Evolutionary conservation across 2,797 vertebrate species (phyloP).

Genomic region (Oryzias sinensis): DNA sequence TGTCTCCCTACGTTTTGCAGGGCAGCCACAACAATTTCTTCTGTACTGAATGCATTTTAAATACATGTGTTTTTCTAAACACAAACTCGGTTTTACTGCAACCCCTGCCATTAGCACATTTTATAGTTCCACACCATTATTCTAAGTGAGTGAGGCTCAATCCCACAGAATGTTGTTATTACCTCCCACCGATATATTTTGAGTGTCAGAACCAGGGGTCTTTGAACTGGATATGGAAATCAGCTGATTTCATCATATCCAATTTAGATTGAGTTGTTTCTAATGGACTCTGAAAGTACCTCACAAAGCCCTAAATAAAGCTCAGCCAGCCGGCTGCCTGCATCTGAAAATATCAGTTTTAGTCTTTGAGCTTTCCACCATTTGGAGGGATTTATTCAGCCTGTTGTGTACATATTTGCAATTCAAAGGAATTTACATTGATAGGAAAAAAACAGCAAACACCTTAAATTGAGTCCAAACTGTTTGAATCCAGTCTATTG

Average conservation of each 20-base stretch:
- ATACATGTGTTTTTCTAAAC: slow-evolving; percentile 43
- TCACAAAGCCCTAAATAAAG: slow-evolving; percentile 36
- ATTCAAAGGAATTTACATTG: slow-evolving; percentile 7
- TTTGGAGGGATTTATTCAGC: slow-evolving; percentile 8
- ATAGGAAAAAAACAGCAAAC: not conserved
- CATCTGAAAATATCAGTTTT: slow-evolving; percentile 24
- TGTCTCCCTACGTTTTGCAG: slow-evolving; percentile 29
- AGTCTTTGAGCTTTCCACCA: slow-evolving; percentile 10
- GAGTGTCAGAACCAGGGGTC: slow-evolving; percentile 7
- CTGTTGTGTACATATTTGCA: not conserved
- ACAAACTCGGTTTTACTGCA: slow-evolving; percentile 21
- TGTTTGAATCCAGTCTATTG: no score
- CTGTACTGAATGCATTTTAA: slow-evolving; percentile 50
- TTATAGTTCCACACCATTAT: slow-evolving; percentile 31
- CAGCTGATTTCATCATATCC: slow-evolving; percentile 19
- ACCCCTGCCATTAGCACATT: slow-evolving; percentile 44
- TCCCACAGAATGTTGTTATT: slow-evolving; percentile 17
- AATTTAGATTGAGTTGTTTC: slow-evolving; percentile 30
- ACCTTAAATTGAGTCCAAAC: not conserved
- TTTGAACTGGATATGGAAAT: slow-evolving; percentile 29
- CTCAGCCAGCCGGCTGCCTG: slow-evolving; percentile 9
- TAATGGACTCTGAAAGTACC: slow-evolving; percentile 39
- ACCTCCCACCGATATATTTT: slow-evolving; percentile 14
- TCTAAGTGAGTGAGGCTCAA: slow-evolving; percentile 19
- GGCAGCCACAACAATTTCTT: no score